phyloP scores from a whole-genome alignment of 1,140 invertebrate species.

The Trichonephila inaurata region DNA sequence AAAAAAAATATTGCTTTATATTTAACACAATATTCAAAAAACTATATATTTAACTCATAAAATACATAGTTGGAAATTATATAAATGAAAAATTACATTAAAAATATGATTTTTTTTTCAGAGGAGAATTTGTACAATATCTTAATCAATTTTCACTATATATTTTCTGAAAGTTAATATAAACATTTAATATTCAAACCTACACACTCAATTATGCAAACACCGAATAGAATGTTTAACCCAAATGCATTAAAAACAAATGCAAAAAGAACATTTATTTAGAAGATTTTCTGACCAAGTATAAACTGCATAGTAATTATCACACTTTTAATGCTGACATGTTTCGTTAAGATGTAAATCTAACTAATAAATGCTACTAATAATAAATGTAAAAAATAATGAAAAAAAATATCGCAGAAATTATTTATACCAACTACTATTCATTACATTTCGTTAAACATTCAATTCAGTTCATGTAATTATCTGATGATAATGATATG shows the following conservation, averaged over 20 bases:
- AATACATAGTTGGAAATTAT: neutral
- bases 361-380: neutral
- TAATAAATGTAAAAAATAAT: neutral
- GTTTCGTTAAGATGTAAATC: neutral
- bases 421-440: neutral
- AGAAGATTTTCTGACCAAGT: too few relatives aligned
- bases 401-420: neutral
- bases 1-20: neutral
- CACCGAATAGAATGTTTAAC: slow-evolving; percentile 19
- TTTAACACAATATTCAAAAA: neutral
- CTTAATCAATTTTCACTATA: neutral
- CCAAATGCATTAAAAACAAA: neutral
- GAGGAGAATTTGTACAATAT: neutral
- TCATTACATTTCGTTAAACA: neutral
- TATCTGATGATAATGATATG: slow-evolving; percentile 43
- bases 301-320: neutral
- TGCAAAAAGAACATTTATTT: neutral
- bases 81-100: neutral
- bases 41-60: neutral
- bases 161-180: neutral
- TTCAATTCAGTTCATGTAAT: slow-evolving; percentile 8
- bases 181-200: slow-evolving; percentile 36
- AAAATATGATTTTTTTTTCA: neutral
- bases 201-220: slow-evolving; percentile 8
- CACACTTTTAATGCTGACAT: neutral